Base-by-base conservation (phyloP, 2,113 vertebrate species). In the Balaeniceps rex region DNA sequence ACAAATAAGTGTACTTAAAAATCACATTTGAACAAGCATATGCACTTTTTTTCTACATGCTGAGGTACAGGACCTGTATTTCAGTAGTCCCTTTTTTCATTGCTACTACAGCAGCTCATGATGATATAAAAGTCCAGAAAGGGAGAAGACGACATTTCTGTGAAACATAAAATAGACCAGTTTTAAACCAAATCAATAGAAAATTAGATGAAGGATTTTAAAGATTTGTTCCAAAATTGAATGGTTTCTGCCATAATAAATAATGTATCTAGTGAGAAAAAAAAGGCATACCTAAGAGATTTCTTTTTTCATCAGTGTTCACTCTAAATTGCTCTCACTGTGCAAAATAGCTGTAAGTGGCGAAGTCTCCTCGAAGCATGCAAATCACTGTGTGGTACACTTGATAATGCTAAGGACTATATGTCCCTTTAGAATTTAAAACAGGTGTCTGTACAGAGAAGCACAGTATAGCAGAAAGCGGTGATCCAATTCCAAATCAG, bases 381-480 rank as follows among this genome's bases (percentile, higher is more conserved):
- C 83, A 94, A 87, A 90, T 93, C 75, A 72, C 47, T 75, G 65
- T 64, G 60, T 33, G 63, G 84, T 81, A 76, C 51, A 55, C 63
- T 87, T 83, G 46, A 75, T 96, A 94, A 91, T 71, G 51, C 64
- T 83, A 78, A 74, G 76, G 72, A 93, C 94, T 69, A 33, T n/a
- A 81, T 63, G 66, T 93, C 57, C 69, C 83, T 57, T 76, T 71
- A 44, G 77, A 95, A 96, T 96, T 91, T 82, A 90, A 96, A 91
- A 54, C 65, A 83, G 77, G 65, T 84, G 80, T 91, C 88, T 14
- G 0, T 68, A 85, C 44, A 44, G 61, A 76, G 83, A 81, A 83
- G 49, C 46, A 79, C 74, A 82, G 61, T 76, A 71, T 51, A 89
- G 66, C 69, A 85, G 78, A 96, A 89, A 95, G 66, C 7, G 2